Conservation (phyloP, 2,888 invertebrate genomes). For the Magallana nippona region DNA sequence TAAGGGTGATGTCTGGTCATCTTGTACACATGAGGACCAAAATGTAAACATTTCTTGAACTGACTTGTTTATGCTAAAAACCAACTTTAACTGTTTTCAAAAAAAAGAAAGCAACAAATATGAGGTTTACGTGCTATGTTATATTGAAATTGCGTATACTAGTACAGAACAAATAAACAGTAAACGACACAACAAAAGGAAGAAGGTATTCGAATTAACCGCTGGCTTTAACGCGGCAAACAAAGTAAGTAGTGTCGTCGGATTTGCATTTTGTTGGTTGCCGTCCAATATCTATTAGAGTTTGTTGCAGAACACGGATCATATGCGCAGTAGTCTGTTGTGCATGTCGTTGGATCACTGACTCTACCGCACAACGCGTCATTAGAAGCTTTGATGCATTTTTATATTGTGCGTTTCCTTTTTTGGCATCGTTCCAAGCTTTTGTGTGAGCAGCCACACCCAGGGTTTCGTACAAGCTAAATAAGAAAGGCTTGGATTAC, state of each 20-base stretch:
- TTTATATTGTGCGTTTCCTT: slow-evolving; percentile 37
- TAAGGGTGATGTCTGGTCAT: no score
- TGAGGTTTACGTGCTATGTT: no score
- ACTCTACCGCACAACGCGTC: slow-evolving; percentile 44
- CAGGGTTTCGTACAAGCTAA: slow-evolving; percentile 50
- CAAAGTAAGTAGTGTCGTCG: slow-evolving; percentile 53
- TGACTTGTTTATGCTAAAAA: no score
- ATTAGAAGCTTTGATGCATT: slow-evolving; percentile 44
- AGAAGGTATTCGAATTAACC: not conserved
- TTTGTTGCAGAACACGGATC: slow-evolving; percentile 46
- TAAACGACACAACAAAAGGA: no score
- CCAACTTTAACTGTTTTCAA: no score
- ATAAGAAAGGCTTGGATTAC: no score
- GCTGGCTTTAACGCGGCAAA: slow-evolving; percentile 30
- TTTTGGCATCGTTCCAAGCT: slow-evolving; percentile 43
- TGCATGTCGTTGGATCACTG: slow-evolving; percentile 46
- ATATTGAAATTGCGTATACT: no score
- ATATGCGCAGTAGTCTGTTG: slow-evolving; percentile 42
- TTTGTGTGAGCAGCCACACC: slow-evolving; percentile 34
- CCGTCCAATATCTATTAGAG: not conserved
- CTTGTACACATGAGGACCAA: no score
- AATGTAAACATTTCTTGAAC: no score
- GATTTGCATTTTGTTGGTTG: slow-evolving; percentile 42
- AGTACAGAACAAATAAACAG: no score
- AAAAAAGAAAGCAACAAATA: no score